Evolutionary conservation across 2,888 invertebrate genomes (phyloP), one percentile per base, ranked within the genome.

Genomic region (Lasioglossum pauxillum): DNA sequence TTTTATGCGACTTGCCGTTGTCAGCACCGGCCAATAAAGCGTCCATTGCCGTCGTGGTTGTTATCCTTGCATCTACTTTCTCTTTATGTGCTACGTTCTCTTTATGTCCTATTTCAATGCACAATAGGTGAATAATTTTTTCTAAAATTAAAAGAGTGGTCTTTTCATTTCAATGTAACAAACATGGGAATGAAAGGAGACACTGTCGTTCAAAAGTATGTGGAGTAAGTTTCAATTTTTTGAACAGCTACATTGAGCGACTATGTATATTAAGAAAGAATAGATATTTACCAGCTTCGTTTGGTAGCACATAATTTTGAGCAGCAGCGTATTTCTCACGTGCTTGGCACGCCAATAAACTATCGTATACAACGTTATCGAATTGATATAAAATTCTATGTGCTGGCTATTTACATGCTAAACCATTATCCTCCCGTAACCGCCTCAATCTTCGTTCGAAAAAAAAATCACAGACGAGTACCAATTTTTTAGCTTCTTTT

Each of bases 401-500:
- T 7, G 31, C 31, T 31, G 27, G 27, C 16, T 16, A 35, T 35
- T 14, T 67, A 8, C 67, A 35, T 35, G 53, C 53, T 53, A n/a
- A 67, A 67, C 23, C 23, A 67, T 78, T 67, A 67, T 46, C 46
- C 46, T 14, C 23, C 12, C 14, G 16, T 23, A 46, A 46, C 27
- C 27, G 44, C 27, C 44, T 35, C 5, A 19, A 19, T 19, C 12
- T 49, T 31, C 10, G 31, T 23, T 49, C 5, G n/a, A 27, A 38
- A 38, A 74, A 73, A 77, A 74, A 64, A 10, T 53, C 31, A 4
- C 53, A 71, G 5, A 27, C 27, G 27, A 75, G 71, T 77, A 31
- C 53, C 64, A 31, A 75, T 86, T 80, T 84, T 78, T 44, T 64
- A 57, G 35, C 46, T 35, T 16, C 5, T 71, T 19, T 74, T 69